A percentile compares a stretch with the other conserved stretches of the same genome.
Conservation (phyloP, 1,140 invertebrate species). For the Eulimnadia texana region DNA sequence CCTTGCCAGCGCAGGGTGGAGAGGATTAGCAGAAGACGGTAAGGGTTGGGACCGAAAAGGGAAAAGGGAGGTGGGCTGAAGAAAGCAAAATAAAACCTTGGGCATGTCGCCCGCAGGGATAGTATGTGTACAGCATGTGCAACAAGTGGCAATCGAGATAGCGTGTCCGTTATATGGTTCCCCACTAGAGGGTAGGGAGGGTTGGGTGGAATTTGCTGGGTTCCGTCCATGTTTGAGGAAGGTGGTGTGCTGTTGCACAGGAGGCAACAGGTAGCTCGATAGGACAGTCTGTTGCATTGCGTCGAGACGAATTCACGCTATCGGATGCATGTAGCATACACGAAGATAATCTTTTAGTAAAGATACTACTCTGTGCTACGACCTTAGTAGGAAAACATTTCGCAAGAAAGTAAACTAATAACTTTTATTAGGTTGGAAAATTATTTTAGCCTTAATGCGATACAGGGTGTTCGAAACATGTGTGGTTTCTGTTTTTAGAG, state of each 20-base stretch:
- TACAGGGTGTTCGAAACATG: too few relatives aligned
- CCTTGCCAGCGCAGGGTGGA: too few relatives aligned
- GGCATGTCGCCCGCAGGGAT: neutral
- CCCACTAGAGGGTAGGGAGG: neutral
- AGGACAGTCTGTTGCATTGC: constrained; percentile 16
- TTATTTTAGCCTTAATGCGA: too few relatives aligned
- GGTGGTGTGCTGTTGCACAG: constrained; percentile 1
- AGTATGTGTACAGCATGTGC: neutral
- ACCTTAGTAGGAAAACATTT: too few relatives aligned
- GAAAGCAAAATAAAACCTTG: neutral
- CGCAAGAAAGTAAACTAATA: too few relatives aligned
- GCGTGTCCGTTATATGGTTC: neutral
- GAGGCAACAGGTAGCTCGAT: constrained; percentile 18
- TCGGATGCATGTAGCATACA: constrained; percentile 8
- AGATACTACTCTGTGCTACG: too few relatives aligned
- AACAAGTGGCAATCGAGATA: neutral
- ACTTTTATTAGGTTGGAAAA: too few relatives aligned
- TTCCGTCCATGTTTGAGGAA: neutral
- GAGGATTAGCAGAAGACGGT: too few relatives aligned
- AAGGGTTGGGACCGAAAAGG: neutral
- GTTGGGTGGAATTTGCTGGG: neutral
- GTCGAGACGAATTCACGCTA: constrained; percentile 17
- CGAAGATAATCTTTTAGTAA: too few relatives aligned
- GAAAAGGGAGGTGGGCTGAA: neutral
- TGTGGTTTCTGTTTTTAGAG: too few relatives aligned